Evolutionary conservation across 2,888 invertebrate genomes (phyloP).

Genomic region (Cryptus armator): DNA sequence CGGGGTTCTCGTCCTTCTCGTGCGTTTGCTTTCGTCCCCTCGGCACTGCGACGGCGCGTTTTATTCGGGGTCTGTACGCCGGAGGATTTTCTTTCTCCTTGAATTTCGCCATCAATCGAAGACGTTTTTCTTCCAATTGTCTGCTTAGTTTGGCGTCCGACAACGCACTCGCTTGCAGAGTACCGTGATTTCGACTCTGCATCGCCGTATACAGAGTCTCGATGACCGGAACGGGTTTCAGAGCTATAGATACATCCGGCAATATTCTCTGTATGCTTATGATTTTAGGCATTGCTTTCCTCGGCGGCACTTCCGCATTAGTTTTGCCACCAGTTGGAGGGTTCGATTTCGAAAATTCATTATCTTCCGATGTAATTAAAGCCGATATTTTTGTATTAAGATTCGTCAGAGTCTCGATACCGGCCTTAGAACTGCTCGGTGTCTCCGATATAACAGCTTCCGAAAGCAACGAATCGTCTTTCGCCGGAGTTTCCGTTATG

Average conservation of each 20-base stretch:
- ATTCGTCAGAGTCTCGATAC: conserved; percentile 79
- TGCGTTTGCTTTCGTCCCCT: conserved; percentile 17
- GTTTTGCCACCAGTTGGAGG: not conserved
- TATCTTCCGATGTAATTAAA: conserved; percentile 71
- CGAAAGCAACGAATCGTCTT: conserved; percentile 76
- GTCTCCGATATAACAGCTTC: conserved; percentile 82
- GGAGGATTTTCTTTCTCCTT: conserved; percentile 62
- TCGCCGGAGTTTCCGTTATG: conserved; percentile 80
- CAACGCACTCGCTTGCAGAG: conserved; percentile 16
- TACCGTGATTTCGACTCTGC: conserved; percentile 33
- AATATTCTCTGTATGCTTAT: conserved; percentile 69
- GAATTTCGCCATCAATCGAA: conserved; percentile 77
- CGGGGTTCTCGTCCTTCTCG: not conserved
- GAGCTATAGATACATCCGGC: conserved; percentile 54
- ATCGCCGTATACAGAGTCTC: conserved; percentile 39
- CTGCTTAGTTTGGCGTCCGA: conserved; percentile 68
- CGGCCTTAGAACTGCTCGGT: conserved; percentile 80
- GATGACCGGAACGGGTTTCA: conserved; percentile 39
- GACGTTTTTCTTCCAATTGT: conserved; percentile 79
- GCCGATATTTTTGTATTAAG: conserved; percentile 80
- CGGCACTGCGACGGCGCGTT: conserved; percentile 43
- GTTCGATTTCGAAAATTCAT: not conserved
- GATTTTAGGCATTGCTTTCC: conserved; percentile 69
- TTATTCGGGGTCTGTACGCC: conserved; percentile 47
- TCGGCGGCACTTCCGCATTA: not conserved